Evolutionary conservation across 2,113 vertebrate species (phyloP).

Genomic region (Neotoma lepida): DNA sequence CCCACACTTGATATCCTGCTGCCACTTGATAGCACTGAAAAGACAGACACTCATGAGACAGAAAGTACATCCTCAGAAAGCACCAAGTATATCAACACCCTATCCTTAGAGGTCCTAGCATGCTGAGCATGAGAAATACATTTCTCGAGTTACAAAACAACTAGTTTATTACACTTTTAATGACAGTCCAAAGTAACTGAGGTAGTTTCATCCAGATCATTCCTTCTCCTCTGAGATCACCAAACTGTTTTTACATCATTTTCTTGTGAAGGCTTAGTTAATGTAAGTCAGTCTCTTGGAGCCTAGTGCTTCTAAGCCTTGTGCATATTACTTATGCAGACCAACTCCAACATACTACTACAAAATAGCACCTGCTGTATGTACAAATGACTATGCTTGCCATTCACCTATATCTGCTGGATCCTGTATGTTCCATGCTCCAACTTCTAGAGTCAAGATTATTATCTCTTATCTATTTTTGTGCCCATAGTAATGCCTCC

Average conservation of each 20-base stretch:
- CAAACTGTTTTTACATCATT: neutral
- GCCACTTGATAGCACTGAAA: neutral
- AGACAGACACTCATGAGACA: neutral
- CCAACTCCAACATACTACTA: neutral
- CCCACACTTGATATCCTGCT: neutral
- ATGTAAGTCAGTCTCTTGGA: neutral
- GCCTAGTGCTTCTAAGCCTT: neutral
- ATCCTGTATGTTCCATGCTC: fast-evolving
- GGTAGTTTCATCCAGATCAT: neutral
- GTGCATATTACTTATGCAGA: neutral
- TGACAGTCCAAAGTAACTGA: neutral
- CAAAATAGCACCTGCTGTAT: neutral
- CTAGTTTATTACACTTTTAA: neutral
- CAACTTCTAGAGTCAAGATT: neutral
- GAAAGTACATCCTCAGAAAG: neutral
- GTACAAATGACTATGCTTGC: neutral
- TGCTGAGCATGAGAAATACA: neutral
- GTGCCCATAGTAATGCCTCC: neutral
- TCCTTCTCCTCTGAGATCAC: neutral
- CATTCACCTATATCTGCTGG: neutral
- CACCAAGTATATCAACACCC: neutral
- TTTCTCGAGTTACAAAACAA: neutral
- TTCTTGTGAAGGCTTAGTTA: neutral
- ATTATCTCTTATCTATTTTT: neutral
- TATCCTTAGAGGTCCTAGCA: neutral